A percentile compares a stretch with the other conserved stretches of the same genome.
These are phyloP conservation scores for Eurypyga helias DNA, from an alignment of 2,113 vertebrate species.

Conservation along the genomic window DNA sequence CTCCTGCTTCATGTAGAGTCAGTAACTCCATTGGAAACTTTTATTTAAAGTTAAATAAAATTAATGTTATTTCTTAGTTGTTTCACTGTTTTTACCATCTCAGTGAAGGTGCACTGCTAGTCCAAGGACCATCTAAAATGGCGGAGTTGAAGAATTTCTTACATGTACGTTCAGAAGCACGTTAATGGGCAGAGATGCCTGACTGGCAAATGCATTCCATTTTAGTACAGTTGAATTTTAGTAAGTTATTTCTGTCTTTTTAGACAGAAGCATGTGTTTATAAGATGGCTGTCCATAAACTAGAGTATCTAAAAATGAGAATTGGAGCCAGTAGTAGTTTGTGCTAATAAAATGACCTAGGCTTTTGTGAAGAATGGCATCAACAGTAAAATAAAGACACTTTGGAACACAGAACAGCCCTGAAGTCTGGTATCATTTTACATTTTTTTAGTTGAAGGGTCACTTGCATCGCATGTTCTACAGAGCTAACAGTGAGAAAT, in stretches of 20 bases:
- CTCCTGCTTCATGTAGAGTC: background rate
- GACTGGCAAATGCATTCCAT: background rate
- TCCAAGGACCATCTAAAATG: background rate
- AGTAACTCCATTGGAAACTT: background rate
- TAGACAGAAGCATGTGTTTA: background rate
- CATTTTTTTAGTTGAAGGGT: background rate
- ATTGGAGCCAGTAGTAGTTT: background rate
- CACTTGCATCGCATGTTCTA: background rate
- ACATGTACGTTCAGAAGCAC: background rate
- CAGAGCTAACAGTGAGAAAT: background rate
- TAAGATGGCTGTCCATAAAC: background rate
- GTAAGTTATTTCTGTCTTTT: background rate
- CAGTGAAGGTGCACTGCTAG: background rate
- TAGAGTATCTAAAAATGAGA: background rate
- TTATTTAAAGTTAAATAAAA: background rate
- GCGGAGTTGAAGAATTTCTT: background rate
- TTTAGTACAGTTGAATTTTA: background rate
- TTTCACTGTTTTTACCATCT: background rate
- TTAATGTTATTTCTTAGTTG: background rate
- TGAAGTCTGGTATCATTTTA: background rate
- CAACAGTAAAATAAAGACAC: background rate
- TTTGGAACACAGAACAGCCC: background rate
- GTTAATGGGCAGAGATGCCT: background rate
- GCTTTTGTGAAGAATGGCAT: background rate
- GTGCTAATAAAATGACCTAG: background rate